phyloP scores from a whole-genome alignment of 2,113 vertebrate species.

The Saimiri boliviensis region DNA sequence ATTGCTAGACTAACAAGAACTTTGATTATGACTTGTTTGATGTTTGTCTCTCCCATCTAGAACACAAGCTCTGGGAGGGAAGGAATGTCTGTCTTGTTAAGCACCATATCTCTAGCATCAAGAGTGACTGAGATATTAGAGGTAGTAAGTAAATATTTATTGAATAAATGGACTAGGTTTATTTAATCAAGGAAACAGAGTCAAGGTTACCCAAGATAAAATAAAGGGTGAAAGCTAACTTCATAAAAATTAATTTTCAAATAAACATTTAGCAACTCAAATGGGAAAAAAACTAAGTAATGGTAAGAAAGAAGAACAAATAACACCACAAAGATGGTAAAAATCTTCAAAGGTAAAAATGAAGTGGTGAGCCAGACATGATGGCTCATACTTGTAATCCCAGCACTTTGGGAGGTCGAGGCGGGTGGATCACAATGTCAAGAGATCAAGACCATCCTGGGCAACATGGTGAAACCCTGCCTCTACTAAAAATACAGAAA shows the following conservation, averaged over 20 bases:
- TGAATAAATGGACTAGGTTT: constrained; percentile 18
- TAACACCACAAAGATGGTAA: background rate
- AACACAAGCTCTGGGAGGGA: background rate
- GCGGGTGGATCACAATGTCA: too few relatives aligned
- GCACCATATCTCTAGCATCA: background rate
- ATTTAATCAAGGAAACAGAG: constrained; percentile 34
- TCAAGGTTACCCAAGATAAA: background rate
- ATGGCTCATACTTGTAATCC: too few relatives aligned
- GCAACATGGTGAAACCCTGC: too few relatives aligned
- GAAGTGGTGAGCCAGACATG: background rate
- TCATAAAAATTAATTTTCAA: constrained; percentile 41
- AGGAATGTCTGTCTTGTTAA: background rate
- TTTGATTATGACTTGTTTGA: background rate
- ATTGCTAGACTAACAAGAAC: background rate
- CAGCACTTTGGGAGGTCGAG: too few relatives aligned
- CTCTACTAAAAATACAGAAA: too few relatives aligned
- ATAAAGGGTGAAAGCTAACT: constrained; percentile 25
- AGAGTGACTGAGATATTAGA: background rate
- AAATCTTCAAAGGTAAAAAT: background rate
- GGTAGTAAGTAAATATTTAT: background rate
- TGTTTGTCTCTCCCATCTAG: background rate
- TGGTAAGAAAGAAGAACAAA: background rate
- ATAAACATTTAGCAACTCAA: background rate
- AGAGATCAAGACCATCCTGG: too few relatives aligned
- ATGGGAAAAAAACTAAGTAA: background rate